phyloP scores from a whole-genome alignment of 2,113 vertebrate species.

The Centrocercus urophasianus region DNA sequence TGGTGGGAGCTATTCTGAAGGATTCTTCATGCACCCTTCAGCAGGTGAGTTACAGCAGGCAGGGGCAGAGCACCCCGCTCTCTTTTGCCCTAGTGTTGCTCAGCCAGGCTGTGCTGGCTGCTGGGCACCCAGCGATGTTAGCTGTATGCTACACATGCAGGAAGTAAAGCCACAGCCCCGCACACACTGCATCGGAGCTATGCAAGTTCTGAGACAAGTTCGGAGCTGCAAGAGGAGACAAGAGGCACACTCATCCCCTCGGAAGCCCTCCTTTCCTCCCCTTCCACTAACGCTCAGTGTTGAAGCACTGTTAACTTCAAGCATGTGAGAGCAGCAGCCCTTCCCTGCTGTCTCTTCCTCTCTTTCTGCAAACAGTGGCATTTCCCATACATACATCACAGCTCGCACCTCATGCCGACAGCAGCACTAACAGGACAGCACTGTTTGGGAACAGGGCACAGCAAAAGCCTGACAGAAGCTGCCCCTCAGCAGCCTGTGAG shows the following conservation, averaged over 20 bases:
- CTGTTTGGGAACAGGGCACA: neutral
- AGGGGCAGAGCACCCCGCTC: neutral
- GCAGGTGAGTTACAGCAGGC: neutral
- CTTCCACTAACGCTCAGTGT: neutral
- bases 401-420: neutral
- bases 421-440: neutral
- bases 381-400: neutral
- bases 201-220: neutral
- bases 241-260: neutral
- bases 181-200: neutral
- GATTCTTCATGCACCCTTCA: neutral
- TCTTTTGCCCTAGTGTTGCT: neutral
- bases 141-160: neutral
- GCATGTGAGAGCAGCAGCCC: neutral
- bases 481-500: constrained; percentile 22
- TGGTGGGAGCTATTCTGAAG: too few relatives aligned
- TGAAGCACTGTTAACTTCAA: neutral
- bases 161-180: constrained; percentile 1
- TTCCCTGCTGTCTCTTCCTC: neutral
- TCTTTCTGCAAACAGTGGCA: neutral
- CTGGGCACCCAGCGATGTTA: neutral
- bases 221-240: neutral
- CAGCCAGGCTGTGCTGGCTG: neutral
- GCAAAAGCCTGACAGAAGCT: constrained; percentile 7
- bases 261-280: neutral